These are phyloP conservation scores for Manacus vitellinus DNA, from an alignment of 2,113 vertebrate species.

Conservation along the genomic window DNA sequence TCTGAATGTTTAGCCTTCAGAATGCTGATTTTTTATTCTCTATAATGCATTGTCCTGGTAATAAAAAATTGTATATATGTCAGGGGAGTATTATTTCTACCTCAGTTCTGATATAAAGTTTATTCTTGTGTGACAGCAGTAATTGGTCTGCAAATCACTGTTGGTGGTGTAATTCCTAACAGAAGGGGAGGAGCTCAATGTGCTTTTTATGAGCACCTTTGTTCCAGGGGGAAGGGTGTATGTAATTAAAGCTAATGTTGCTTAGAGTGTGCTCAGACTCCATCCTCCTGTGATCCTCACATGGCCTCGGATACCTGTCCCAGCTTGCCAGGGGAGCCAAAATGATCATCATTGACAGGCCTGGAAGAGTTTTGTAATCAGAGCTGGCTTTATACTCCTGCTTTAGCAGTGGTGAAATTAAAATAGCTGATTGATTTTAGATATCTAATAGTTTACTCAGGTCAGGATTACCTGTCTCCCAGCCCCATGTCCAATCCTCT, in stretches of 20 bases:
- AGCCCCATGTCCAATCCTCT: neutral
- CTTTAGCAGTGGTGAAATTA: neutral
- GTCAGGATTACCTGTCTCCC: neutral
- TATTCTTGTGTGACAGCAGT: neutral
- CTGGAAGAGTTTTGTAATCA: neutral
- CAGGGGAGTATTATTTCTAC: neutral
- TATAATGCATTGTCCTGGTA: neutral
- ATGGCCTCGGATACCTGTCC: neutral
- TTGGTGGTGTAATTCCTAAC: neutral
- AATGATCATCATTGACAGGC: neutral
- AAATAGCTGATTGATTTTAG: neutral
- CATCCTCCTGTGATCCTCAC: neutral
- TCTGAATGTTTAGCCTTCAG: neutral
- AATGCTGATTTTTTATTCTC: neutral
- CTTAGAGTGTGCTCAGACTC: neutral
- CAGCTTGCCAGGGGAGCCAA: neutral
- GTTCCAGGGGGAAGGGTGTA: neutral
- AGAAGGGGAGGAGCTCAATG: neutral
- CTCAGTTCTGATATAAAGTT: neutral
- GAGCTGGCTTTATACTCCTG: neutral
- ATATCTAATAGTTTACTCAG: neutral
- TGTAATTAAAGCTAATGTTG: neutral
- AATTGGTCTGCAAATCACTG: neutral
- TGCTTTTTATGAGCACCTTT: neutral
- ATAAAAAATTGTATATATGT: neutral